Conservation (phyloP, 1,140 invertebrate species). For the Brachionus sp. region DNA sequence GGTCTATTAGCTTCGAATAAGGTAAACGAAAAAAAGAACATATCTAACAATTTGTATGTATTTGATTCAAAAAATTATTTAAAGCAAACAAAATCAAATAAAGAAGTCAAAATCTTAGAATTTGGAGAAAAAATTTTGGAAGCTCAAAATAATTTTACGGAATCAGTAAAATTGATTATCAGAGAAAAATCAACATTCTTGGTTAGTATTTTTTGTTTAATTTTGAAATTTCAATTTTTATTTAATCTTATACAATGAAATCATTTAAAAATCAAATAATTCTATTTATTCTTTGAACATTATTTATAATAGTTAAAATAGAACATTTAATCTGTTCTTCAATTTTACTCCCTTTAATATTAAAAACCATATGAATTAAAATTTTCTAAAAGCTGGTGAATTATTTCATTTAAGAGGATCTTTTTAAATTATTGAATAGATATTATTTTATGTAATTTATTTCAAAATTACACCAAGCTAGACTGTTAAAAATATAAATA, state of each 20-base stretch:
- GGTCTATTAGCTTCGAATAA: background rate
- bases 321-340: background rate
- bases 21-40: background rate
- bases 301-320: background rate
- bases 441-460: too few relatives aligned
- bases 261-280: background rate
- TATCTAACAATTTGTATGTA: background rate
- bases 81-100: background rate
- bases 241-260: too few relatives aligned
- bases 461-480: too few relatives aligned
- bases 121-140: constrained; percentile 39
- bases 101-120: background rate
- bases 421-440: too few relatives aligned
- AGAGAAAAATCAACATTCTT: constrained; percentile 29
- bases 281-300: background rate
- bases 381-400: too few relatives aligned
- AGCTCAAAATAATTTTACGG: background rate
- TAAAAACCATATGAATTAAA: too few relatives aligned
- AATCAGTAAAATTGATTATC: constrained; percentile 14
- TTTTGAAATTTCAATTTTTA: too few relatives aligned
- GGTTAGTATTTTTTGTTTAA: constrained; percentile 5
- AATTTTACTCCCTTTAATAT: too few relatives aligned
- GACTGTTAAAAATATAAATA: too few relatives aligned
- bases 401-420: too few relatives aligned
- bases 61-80: background rate